Percentiles rank a stretch among this genome's conserved stretches.
phyloP scores from a whole-genome alignment of 2,113 vertebrate species.

The Dicerorhinus sumatrensis region DNA sequence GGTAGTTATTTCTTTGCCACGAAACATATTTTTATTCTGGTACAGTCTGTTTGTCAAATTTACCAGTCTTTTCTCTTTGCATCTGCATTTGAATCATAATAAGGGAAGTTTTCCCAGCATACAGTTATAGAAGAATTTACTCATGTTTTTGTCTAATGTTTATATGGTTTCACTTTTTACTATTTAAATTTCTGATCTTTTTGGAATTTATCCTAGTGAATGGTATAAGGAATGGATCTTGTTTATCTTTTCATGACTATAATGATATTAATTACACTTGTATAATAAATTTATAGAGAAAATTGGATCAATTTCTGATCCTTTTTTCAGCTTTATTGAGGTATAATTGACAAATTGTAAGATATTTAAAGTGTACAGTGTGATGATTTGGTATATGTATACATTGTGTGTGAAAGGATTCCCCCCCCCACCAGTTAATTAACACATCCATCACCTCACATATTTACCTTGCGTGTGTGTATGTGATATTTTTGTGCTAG shows the following conservation, averaged over 20 bases:
- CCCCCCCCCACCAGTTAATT: neutral
- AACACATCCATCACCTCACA: neutral
- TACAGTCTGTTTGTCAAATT: neutral
- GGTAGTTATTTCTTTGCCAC: neutral
- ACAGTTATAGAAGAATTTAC: neutral
- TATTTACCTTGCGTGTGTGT: neutral
- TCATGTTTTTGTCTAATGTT: neutral
- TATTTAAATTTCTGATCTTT: neutral
- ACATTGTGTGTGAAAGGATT: neutral
- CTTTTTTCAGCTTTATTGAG: neutral
- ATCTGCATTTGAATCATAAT: neutral
- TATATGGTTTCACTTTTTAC: neutral
- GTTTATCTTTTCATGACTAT: neutral
- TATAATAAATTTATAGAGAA: neutral
- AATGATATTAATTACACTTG: neutral
- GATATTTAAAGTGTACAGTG: neutral
- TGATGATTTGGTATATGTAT: neutral
- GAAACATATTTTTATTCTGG: neutral
- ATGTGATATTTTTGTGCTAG: neutral
- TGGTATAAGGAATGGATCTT: neutral
- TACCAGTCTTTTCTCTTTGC: neutral
- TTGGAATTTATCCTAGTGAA: neutral
- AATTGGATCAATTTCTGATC: neutral
- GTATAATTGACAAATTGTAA: neutral
- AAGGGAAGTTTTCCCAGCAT: neutral